Conservation (phyloP, 2,797 vertebrate genomes). For the Brachymystax lenok region DNA sequence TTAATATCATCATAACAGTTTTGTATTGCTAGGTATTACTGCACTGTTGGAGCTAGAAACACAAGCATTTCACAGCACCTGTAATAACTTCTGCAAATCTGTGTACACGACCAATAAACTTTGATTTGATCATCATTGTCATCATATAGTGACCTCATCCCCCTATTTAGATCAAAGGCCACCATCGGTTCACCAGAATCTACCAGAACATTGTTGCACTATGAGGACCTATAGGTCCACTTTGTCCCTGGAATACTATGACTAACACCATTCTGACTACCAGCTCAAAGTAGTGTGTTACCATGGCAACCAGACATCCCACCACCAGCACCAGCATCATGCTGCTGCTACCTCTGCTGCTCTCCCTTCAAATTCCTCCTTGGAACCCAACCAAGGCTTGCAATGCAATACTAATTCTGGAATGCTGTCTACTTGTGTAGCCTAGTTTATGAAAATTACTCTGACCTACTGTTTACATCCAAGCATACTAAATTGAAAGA, state of each 20-base stretch:
- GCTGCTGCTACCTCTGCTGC: constrained; percentile 36
- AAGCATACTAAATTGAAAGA: neutral
- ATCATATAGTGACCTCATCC: neutral
- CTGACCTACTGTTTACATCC: neutral
- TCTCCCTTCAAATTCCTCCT: neutral
- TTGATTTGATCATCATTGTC: neutral
- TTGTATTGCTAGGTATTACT: no score
- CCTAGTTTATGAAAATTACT: neutral
- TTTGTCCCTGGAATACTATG: constrained; percentile 29
- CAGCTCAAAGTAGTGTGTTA: constrained; percentile 43
- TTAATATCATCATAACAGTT: no score
- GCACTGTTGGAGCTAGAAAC: no score
- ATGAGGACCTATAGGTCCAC: neutral
- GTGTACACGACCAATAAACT: no score
- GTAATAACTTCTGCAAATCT: no score
- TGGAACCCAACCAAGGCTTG: neutral
- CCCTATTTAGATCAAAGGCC: neutral
- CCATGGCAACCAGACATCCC: constrained; percentile 52
- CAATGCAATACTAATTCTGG: neutral
- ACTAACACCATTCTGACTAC: constrained; percentile 23
- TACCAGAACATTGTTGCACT: constrained; percentile 17
- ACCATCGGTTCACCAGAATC: neutral
- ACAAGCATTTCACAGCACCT: no score
- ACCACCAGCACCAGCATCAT: constrained; percentile 1
- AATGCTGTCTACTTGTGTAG: neutral